Percentiles rank a stretch among this genome's conserved stretches.
Conservation (phyloP, 2,888 invertebrate species). For the Nomada flava region DNA sequence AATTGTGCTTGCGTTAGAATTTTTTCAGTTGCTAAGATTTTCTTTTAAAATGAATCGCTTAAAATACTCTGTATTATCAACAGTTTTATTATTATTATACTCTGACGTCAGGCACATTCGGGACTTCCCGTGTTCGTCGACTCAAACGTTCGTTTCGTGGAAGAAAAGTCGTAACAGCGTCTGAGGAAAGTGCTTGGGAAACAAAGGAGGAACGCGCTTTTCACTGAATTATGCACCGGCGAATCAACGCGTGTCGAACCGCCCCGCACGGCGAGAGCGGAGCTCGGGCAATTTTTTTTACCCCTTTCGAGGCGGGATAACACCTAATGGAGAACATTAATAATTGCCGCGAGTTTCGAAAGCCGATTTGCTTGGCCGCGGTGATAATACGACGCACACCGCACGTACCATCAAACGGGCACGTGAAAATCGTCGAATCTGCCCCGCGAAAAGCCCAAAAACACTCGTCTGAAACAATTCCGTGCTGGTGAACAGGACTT, state of each 20-base stretch:
- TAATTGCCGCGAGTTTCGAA: constrained; percentile 69
- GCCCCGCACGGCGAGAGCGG: background rate
- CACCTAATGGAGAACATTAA: constrained; percentile 70
- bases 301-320: constrained; percentile 18
- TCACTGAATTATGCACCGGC: constrained; percentile 4
- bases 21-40: too few species aligned
- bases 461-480: constrained; percentile 18
- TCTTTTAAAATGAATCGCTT: too few species aligned
- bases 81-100: too few species aligned
- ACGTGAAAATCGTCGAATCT: constrained; percentile 45
- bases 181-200: background rate
- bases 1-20: too few species aligned
- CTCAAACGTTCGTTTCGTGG: too few species aligned
- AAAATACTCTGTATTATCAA: too few species aligned
- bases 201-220: constrained; percentile 4
- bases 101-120: too few species aligned
- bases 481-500: background rate
- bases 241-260: too few species aligned
- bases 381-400: constrained; percentile 45
- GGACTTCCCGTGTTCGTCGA: too few species aligned
- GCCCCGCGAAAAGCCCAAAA: constrained; percentile 46
- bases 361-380: constrained; percentile 63
- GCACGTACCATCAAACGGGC: constrained; percentile 33
- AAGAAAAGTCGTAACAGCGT: background rate
- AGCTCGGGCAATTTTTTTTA: constrained; percentile 23